These are phyloP conservation scores for Pongo abelii DNA, from an alignment of 2,113 vertebrate species.

Conservation along the genomic window DNA sequence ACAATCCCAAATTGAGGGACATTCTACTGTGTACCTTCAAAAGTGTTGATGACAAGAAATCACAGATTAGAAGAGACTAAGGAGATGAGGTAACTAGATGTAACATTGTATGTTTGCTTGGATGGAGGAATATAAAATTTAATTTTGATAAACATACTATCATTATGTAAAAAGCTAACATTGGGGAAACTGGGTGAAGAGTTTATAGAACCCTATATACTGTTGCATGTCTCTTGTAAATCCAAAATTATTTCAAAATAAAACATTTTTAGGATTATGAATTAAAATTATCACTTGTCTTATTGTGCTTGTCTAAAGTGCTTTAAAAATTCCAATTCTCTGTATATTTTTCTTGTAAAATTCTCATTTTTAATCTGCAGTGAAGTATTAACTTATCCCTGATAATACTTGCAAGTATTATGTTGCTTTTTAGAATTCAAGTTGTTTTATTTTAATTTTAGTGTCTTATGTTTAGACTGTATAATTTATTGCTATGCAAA, in stretches of 20 bases:
- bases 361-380: neutral
- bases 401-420: neutral
- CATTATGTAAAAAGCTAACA: neutral
- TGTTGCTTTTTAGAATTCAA: slow-evolving; percentile 16
- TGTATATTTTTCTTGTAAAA: neutral
- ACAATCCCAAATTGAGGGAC: neutral
- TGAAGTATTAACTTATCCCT: neutral
- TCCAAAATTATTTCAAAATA: neutral
- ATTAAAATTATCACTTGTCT: neutral
- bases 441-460: slow-evolving; percentile 51
- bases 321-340: neutral
- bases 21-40: neutral
- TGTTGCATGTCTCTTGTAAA: neutral
- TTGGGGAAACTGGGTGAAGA: neutral
- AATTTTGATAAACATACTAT: neutral
- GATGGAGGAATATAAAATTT: neutral
- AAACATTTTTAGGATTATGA: neutral
- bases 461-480: neutral
- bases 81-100: neutral
- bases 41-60: neutral
- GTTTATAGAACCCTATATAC: neutral
- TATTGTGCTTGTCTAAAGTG: neutral
- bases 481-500: neutral
- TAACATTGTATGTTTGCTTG: neutral
- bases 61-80: neutral